Evolutionary conservation across 2,113 vertebrate species (phyloP).

Genomic region (Heteronetta atricapilla): DNA sequence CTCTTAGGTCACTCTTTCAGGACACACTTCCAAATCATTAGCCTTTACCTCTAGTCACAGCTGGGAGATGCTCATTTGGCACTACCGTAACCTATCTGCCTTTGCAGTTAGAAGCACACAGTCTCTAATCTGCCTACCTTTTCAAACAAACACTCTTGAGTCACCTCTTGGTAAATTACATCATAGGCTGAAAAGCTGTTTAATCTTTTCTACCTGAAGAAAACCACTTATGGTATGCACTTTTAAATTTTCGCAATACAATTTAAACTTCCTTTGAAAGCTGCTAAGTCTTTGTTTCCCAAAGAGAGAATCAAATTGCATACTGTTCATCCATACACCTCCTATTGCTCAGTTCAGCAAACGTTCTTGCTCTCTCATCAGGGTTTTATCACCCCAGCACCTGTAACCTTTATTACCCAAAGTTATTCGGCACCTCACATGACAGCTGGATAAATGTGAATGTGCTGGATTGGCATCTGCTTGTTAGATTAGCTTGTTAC

Average conservation of each 20-base stretch:
- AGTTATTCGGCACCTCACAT: not conserved
- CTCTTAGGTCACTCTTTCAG: not conserved
- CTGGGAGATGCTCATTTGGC: not conserved
- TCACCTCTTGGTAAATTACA: not conserved
- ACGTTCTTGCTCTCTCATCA: not conserved
- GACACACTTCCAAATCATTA: not conserved
- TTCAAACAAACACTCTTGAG: not conserved
- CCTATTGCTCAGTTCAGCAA: not conserved
- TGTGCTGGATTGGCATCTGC: not conserved
- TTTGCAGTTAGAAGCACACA: not conserved
- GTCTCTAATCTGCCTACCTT: not conserved
- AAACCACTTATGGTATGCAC: not conserved
- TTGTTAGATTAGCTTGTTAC: constrained; percentile 13
- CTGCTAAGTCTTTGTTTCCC: not conserved
- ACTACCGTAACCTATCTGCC: not conserved
- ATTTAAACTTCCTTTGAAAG: not conserved
- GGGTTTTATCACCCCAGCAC: not conserved
- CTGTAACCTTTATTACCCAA: not conserved
- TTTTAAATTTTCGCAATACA: not conserved
- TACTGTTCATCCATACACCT: not conserved
- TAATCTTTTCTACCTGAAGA: not conserved
- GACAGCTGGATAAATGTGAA: not conserved
- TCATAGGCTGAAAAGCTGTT: not conserved
- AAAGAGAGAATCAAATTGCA: not conserved
- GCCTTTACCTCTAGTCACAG: not conserved